Evolutionary conservation across 2,113 vertebrate genomes (phyloP).

Genomic region (Sitta europaea): DNA sequence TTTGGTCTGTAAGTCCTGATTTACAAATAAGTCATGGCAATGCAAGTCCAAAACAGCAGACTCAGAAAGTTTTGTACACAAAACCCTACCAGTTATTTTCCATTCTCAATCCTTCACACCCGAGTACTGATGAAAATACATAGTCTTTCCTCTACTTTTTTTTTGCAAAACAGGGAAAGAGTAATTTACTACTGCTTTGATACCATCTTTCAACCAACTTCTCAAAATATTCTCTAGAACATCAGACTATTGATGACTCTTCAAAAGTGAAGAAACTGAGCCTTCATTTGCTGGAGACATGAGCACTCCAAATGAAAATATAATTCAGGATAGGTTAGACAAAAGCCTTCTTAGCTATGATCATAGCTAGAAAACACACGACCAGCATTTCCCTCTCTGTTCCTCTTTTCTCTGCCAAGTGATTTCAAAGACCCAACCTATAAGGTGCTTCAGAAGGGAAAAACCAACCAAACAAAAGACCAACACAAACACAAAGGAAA

Average conservation of each 20-base stretch:
- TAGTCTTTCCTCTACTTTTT: accelerated
- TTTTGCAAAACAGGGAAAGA: background rate
- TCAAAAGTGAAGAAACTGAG: background rate
- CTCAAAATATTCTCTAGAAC: background rate
- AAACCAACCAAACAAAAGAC: background rate
- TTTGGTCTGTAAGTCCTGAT: background rate
- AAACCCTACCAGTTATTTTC: background rate
- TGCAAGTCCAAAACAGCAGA: background rate
- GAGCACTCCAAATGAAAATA: background rate
- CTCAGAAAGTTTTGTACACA: background rate
- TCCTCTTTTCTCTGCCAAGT: background rate
- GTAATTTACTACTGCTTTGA: background rate
- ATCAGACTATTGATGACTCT: background rate
- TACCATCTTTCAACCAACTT: background rate
- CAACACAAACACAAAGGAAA: background rate
- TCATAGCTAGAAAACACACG: background rate
- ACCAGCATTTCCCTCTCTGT: background rate
- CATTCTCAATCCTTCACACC: background rate
- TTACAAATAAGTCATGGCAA: background rate
- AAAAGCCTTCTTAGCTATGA: background rate
- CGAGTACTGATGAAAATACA: background rate
- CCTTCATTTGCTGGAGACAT: background rate
- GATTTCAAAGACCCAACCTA: background rate
- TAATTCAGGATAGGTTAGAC: background rate
- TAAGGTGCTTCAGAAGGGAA: background rate